phyloP scores from a whole-genome alignment of 2,113 vertebrate species.

The Melanostigma gelatinosum region DNA sequence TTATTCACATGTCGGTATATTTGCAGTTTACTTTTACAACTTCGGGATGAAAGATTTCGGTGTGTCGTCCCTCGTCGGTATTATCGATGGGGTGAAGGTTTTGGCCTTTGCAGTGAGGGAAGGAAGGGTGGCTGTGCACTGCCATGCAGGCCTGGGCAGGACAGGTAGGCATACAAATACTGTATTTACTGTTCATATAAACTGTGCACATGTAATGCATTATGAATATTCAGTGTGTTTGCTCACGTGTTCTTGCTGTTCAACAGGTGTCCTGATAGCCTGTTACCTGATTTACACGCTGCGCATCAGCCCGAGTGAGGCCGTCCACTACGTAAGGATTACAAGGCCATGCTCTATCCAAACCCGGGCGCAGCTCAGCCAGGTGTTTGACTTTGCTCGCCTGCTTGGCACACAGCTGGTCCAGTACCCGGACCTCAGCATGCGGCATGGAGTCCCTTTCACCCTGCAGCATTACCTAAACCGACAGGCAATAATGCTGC shows the following conservation, averaged over 20 bases:
- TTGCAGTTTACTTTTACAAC: constrained; percentile 87
- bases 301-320: constrained; percentile 83
- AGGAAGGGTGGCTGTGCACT: constrained; percentile 86
- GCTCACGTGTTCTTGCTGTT: not conserved
- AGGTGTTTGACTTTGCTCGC: constrained; percentile 86
- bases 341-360: constrained; percentile 86
- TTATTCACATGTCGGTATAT: constrained; percentile 29
- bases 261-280: constrained; percentile 85
- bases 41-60: constrained; percentile 87
- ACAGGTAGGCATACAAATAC: constrained; percentile 74
- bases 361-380: constrained; percentile 82
- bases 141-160: constrained; percentile 86
- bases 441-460: constrained; percentile 75
- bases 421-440: constrained; percentile 78
- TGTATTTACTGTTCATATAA: not conserved
- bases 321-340: constrained; percentile 84
- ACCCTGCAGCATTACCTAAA: constrained; percentile 83
- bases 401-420: constrained; percentile 79
- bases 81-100: constrained; percentile 86
- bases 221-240: not conserved
- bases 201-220: not conserved
- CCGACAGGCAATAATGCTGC: constrained; percentile 82
- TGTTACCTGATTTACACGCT: constrained; percentile 86
- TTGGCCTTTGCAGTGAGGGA: constrained; percentile 83
- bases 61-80: constrained; percentile 78